Evolutionary conservation across 2,888 invertebrate species (phyloP).

Genomic region (Pristionchus japonicus): DNA sequence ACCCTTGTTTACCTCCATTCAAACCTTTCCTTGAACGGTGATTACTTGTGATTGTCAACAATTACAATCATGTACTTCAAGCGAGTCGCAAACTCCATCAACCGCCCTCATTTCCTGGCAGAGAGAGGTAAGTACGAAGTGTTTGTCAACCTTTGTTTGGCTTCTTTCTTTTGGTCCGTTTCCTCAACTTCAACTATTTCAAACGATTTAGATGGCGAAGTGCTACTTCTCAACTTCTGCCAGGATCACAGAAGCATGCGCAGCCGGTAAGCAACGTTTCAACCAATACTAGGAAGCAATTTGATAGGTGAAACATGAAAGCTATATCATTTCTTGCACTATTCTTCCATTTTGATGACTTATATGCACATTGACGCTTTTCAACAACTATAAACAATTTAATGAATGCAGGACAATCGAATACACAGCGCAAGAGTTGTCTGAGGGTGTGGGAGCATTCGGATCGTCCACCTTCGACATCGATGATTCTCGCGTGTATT

Average conservation of each 20-base stretch:
- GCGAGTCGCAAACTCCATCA: neutral
- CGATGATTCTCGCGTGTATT: neutral
- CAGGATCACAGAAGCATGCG: neutral
- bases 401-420: neutral
- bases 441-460: neutral
- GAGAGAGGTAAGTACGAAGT: neutral
- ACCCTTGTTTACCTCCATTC: neutral
- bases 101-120: neutral
- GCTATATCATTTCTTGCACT: too few relatives aligned
- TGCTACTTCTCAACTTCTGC: constrained; percentile 1
- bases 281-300: too few relatives aligned
- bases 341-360: too few relatives aligned
- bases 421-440: neutral
- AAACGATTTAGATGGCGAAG: neutral
- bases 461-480: neutral
- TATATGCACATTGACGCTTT: too few relatives aligned
- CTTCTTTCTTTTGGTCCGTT: too few relatives aligned
- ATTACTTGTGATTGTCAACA: neutral
- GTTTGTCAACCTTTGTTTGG: neutral
- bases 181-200: too few relatives aligned
- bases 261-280: neutral
- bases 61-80: neutral
- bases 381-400: neutral
- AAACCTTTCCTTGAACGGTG: neutral
- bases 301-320: too few relatives aligned